Evolutionary conservation across 2,113 vertebrate species (phyloP).

Genomic region (Serranochromis macrocephalus): DNA sequence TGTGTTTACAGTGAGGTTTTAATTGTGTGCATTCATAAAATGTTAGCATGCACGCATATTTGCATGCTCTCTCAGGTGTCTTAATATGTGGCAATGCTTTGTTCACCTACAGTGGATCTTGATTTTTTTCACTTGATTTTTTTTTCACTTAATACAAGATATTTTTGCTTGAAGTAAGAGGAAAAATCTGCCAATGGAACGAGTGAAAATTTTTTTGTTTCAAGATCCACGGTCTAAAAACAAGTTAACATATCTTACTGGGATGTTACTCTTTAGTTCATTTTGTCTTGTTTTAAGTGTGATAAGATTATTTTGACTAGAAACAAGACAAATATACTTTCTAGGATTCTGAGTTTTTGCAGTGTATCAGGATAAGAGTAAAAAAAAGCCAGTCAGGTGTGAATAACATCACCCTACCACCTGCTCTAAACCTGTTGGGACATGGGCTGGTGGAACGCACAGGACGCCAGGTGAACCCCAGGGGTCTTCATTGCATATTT

Average conservation of each 20-base stretch:
- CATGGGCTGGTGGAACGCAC: slow-evolving; percentile 17
- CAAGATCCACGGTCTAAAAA: background rate
- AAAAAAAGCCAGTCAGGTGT: slow-evolving; percentile 52
- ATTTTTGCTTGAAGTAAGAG: background rate
- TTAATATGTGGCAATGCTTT: slow-evolving; percentile 25
- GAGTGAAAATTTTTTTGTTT: fast-evolving
- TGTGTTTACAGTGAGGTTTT: background rate
- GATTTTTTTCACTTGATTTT: background rate
- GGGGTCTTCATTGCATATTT: slow-evolving; percentile 23
- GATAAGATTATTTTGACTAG: fast-evolving
- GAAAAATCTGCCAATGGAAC: background rate
- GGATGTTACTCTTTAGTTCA: background rate
- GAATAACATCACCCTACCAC: slow-evolving; percentile 33
- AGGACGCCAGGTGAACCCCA: slow-evolving; percentile 9
- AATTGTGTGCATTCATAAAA: slow-evolving; percentile 6
- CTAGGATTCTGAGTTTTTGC: background rate
- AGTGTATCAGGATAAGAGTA: slow-evolving; percentile 14
- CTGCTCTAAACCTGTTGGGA: slow-evolving; percentile 48
- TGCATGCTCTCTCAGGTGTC: slow-evolving; percentile 18
- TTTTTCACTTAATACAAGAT: background rate
- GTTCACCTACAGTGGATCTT: background rate
- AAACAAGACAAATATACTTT: background rate
- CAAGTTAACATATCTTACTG: background rate
- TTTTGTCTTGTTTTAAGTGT: background rate
- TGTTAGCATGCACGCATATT: background rate